Conservation (phyloP, 2,113 vertebrate species). For the Lethenteron camtschaticum region DNA sequence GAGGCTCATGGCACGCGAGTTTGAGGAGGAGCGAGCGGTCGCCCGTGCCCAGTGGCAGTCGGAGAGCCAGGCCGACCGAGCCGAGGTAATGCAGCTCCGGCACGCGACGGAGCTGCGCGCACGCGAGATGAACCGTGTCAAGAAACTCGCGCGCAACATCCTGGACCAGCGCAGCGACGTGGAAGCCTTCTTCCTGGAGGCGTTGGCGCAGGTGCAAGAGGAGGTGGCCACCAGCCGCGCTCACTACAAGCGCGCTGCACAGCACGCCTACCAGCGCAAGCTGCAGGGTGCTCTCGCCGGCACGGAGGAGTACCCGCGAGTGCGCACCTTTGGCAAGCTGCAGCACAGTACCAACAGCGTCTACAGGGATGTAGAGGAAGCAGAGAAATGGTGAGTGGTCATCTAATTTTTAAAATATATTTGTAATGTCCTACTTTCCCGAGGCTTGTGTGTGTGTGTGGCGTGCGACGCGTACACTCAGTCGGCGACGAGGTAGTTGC, state of each 20-base stretch:
- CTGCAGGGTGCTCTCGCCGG: slow-evolving; percentile 30
- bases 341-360: slow-evolving; percentile 44
- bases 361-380: slow-evolving; percentile 32
- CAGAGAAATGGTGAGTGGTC: slow-evolving; percentile 29
- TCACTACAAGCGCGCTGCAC: slow-evolving; percentile 32
- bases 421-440: too few species aligned
- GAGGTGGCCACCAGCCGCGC: slow-evolving; percentile 31
- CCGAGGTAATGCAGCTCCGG: slow-evolving; percentile 38
- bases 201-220: slow-evolving; percentile 36
- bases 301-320: slow-evolving; percentile 32
- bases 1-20: slow-evolving; percentile 16
- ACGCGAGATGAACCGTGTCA: slow-evolving; percentile 36
- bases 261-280: slow-evolving; percentile 28
- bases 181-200: slow-evolving; percentile 44
- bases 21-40: slow-evolving; percentile 17
- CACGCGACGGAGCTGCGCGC: slow-evolving; percentile 32
- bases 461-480: too few species aligned
- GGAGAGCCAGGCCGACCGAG: slow-evolving; percentile 19
- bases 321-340: slow-evolving; percentile 39
- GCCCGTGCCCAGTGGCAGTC: slow-evolving; percentile 15
- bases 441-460: too few species aligned
- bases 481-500: too few species aligned
- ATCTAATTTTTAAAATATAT: too few species aligned
- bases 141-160: slow-evolving; percentile 30
- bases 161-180: slow-evolving; percentile 40